These are phyloP conservation scores for Ornithoptera priamus DNA, from an alignment of 2,888 invertebrate genomes.

Conservation along the genomic window DNA sequence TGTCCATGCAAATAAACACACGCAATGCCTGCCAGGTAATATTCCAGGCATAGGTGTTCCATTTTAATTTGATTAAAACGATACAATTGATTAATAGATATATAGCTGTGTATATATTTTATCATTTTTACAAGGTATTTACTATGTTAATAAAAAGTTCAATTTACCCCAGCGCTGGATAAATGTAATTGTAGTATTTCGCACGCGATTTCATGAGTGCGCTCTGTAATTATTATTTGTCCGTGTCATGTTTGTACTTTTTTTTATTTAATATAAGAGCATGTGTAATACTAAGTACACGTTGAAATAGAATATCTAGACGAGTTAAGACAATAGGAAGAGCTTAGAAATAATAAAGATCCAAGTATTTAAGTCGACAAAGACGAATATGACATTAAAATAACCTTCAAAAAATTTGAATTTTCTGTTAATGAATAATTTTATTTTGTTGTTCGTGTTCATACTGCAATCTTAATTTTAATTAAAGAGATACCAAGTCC, in stretches of 20 bases:
- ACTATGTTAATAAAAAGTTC: neutral
- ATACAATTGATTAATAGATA: neutral
- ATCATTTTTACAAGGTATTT: neutral
- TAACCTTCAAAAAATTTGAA: neutral
- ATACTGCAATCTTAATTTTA: slow-evolving; percentile 1
- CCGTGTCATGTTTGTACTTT: neutral
- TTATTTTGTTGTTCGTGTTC: neutral
- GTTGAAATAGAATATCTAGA: neutral
- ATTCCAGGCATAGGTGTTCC: neutral
- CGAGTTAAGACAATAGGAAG: too few species aligned
- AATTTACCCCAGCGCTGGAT: neutral
- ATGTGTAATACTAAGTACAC: neutral
- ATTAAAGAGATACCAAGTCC: neutral
- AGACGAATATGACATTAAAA: neutral
- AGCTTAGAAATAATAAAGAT: too few species aligned
- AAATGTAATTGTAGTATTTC: neutral
- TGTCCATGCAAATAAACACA: neutral
- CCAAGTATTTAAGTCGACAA: too few species aligned
- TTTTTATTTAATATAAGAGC: neutral
- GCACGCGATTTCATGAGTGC: neutral
- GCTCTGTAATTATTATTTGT: neutral
- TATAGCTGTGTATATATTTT: neutral
- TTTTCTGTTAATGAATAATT: neutral
- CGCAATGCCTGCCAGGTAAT: neutral
- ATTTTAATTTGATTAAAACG: neutral